Base-by-base conservation (phyloP, 2,797 vertebrate species). In the Amphiprion clarkii region DNA sequence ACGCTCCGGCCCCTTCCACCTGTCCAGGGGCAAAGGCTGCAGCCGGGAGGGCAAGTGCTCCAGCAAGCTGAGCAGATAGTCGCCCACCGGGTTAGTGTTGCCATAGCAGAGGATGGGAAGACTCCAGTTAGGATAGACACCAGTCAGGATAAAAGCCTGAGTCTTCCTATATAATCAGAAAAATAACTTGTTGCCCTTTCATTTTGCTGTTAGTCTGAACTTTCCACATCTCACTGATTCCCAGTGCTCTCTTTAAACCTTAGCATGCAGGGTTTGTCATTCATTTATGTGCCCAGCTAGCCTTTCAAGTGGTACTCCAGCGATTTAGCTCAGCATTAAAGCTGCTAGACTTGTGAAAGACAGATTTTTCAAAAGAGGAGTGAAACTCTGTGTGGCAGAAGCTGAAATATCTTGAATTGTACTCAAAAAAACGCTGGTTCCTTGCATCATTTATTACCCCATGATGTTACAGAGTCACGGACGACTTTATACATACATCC, bases 1-100 rank as follows among this genome's bases (percentile, higher is more conserved):
- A 44, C 96, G 97, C 79, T 91, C 95, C 0, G 82, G 93, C 64
- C 93, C 95, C 78, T 89, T 95, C 82, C 97, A 98, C 94, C 93
- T 95, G 74, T 83, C 93, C 70, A 87, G 89, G 79, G 93, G 92
- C 1, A 96, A 96, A 76, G 83, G 77, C 51, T 95, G 96, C 62
- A 92, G 90, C 86, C 95, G 96, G 60, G 98, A 98, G 91, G 95
- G 93, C 82, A 98, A 98, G 94, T 96, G 96, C 88, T 95, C 95
- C 87, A 96, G 92, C 94, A 99, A 99, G 91, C 95, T 99, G 91
- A 98, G 97, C 95, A 99, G 98, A 97, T 99, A 99, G 95, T 96
- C 90, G 87, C 85, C 61, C 63, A 19, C 9, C 21, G 5, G 51
- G 36, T 8, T 13, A 9, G 46, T 4, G 40, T 44, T 42, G 56